These are phyloP conservation scores for Heterodera filipjevi DNA, from an alignment of 2,888 invertebrate species.

Conservation along the genomic window DNA sequence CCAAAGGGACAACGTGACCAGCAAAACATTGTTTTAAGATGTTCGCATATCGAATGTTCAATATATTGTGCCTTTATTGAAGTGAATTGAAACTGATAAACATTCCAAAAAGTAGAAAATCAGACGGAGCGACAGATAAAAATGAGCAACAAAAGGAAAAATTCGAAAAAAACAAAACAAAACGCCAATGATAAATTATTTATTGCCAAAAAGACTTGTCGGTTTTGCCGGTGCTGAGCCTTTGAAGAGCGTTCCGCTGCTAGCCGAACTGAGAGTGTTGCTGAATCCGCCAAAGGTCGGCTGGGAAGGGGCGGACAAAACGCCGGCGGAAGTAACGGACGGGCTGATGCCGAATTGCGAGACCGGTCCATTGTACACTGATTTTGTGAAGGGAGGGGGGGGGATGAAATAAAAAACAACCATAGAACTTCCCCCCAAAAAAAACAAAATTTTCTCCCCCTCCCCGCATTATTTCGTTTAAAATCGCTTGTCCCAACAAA, in stretches of 20 bases:
- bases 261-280: conserved; percentile 29
- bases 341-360: not conserved
- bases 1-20: not conserved
- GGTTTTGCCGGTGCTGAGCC: conserved; percentile 22
- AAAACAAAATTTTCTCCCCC: too few relatives aligned
- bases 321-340: not conserved
- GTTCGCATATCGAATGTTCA: not conserved
- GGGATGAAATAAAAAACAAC: too few relatives aligned
- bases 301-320: conserved; percentile 7
- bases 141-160: not conserved
- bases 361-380: not conserved
- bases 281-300: conserved; percentile 18
- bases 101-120: not conserved
- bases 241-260: conserved; percentile 28
- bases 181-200: not conserved
- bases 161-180: not conserved
- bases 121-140: not conserved
- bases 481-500: not conserved
- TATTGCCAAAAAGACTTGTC: not conserved
- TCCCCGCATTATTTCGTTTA: too few relatives aligned
- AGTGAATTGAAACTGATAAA: not conserved
- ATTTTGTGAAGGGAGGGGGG: not conserved
- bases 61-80: not conserved
- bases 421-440: too few relatives aligned
- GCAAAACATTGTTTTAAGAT: not conserved